phyloP scores from a whole-genome alignment of 2,113 vertebrate species.

The Eurystomus gularis region DNA sequence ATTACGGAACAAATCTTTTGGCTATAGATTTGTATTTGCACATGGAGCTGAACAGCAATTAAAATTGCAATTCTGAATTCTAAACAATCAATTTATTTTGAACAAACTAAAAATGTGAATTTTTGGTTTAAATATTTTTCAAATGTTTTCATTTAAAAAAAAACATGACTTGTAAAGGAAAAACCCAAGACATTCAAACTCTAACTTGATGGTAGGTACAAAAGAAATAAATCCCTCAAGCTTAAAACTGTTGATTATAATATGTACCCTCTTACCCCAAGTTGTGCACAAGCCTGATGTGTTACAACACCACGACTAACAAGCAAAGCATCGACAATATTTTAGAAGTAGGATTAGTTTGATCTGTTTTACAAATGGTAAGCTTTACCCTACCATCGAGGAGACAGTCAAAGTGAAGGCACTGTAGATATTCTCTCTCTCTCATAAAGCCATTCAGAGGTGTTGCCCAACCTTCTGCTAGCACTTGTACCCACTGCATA shows the following conservation, averaged over 20 bases:
- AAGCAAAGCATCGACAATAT: not conserved
- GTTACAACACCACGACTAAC: not conserved
- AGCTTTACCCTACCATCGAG: constrained; percentile 86
- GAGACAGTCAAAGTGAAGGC: constrained; percentile 97
- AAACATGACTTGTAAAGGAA: not conserved
- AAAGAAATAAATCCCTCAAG: not conserved
- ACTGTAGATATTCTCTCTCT: constrained; percentile 94
- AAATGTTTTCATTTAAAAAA: too few species aligned
- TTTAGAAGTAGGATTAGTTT: not conserved
- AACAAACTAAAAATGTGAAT: not conserved
- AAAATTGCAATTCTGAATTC: not conserved
- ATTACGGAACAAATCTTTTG: not conserved
- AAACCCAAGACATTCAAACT: not conserved
- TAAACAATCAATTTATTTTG: not conserved
- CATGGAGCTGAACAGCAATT: not conserved
- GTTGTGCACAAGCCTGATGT: not conserved
- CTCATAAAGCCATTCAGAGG: constrained; percentile 98
- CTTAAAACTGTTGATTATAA: not conserved
- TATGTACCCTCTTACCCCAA: not conserved
- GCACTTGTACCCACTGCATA: constrained; percentile 98
- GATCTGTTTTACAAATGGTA: not conserved
- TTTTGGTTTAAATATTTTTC: too few species aligned
- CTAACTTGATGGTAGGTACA: not conserved
- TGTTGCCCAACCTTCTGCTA: constrained; percentile 98
- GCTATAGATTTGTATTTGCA: not conserved